Base-by-base conservation (phyloP, 2,797 vertebrate genomes). In the Molothrus ater region DNA sequence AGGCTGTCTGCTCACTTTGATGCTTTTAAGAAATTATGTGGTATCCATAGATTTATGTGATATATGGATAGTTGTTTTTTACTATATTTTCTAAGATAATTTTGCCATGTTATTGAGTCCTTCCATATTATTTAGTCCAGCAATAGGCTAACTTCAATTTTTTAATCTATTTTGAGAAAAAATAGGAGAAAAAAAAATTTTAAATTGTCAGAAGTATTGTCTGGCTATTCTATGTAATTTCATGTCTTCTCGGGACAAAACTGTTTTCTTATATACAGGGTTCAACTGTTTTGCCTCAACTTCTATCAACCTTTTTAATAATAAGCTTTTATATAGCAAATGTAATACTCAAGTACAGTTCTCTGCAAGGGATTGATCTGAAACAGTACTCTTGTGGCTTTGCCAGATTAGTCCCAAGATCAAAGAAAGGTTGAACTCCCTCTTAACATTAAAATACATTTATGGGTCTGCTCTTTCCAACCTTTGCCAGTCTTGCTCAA, bases 41-140 rank as follows among this genome's bases (percentile, higher is more conserved):
- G 5, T 79, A 53, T 81, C 10, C 38, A 26, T 26, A 60, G 53
- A 25, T 54, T 48, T 48, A 21, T 70, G 25, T 71, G 17, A 43
- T 70, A 26, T 22, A 32, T 42, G 57, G 51, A 64, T 32, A 56
- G 29, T 53, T 81, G 6, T 0, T 34, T 80, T 88, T 91, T 83
- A 54, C 48, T 73, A 8, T 53, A 88, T 91, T 94, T 96, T 84
- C 73, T 48, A 28, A 50, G 19, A 34, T 78, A 90, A 90, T 93
- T 95, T 96, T 95, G 68, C 69, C 65, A 31, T 54, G 6, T n/a
- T 92, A 32, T 71, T 18, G 6, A 59, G 16, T 95, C 36, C 8
- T 95, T 56, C 73, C 65, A n/a, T 63, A 9, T n/a, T 93, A 29
- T 70, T 95, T 86, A 86, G 60, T 57, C 25, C n/a, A 81, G 29